phyloP scores from a whole-genome alignment of 2,888 invertebrate species.

The Hirtodrosophila cameraria region DNA sequence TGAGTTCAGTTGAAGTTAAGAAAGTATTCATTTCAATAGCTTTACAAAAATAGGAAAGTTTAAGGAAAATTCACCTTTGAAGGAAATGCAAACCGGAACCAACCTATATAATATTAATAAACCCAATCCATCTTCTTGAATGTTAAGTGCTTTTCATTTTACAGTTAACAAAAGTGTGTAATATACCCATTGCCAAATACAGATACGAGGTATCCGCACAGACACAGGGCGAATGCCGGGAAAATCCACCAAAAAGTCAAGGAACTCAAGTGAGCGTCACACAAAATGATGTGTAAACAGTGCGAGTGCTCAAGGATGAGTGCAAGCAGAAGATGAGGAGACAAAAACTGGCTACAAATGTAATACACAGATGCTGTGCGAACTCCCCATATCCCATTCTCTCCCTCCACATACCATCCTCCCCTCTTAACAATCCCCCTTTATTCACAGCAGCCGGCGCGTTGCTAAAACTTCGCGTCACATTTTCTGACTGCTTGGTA shows the following conservation, averaged over 20 bases:
- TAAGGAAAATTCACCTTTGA: too few relatives aligned
- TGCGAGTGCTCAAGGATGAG: constrained; percentile 1
- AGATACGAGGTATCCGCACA: constrained; percentile 7
- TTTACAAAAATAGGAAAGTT: too few relatives aligned
- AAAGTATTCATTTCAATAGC: too few relatives aligned
- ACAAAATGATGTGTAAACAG: constrained; percentile 69
- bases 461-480: constrained; percentile 40
- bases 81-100: too few relatives aligned
- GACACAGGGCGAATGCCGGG: constrained; percentile 14
- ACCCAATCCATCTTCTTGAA: too few relatives aligned
- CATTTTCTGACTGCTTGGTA: constrained; percentile 73
- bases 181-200: not conserved
- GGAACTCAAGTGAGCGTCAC: constrained; percentile 70
- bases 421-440: not conserved
- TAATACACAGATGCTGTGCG: constrained; percentile 30
- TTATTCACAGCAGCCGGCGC: constrained; percentile 26
- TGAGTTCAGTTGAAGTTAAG: too few relatives aligned
- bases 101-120: too few relatives aligned
- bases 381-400: not conserved
- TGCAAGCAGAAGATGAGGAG: constrained; percentile 1
- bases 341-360: constrained; percentile 31
- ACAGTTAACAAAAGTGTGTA: not conserved
- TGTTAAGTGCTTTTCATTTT: not conserved
- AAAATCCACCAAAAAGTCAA: constrained; percentile 67
- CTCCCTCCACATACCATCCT: not conserved